Evolutionary conservation across 2,888 invertebrate genomes (phyloP), one percentile per base, ranked within the genome.

Genomic region (Melieria crassipennis): DNA sequence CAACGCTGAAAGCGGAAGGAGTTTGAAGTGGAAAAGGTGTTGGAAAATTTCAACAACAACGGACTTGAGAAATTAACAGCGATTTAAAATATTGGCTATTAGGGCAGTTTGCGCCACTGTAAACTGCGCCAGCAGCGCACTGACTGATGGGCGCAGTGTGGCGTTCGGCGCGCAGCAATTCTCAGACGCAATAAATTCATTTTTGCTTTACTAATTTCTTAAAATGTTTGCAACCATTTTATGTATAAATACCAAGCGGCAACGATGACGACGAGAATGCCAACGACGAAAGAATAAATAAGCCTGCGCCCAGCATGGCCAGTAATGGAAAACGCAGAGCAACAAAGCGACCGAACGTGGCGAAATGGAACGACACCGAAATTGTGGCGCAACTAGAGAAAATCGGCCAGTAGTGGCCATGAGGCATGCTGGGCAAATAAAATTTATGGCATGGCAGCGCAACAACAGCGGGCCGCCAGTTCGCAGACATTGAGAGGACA

Each of bases 191-290:
- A 61, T 61, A 61, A 61, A 61, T 61, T 61, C 45, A n/a, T 61
- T 61, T 61, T 61, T 43, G 46, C 45, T 61, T 61, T 61, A 11
- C 61, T 61, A 61, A 61, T 61, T 61, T 61, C 61, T 61, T 45
- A 61, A 61, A 61, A 43, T 43, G 61, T 61, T 45, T 45, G 11
- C 61, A 61, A 61, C 61, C 58, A 58, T 58, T 58, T 30, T 30
- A 58, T 16, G 16, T 10, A 16, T 58, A 58, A 58, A 58, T 58
- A 58, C 58, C 30, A 30, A 30, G 30, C 30, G 30, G 30, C 30
- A 42, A 13, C 16, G 6, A 58, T 30, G 58, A 42, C 30, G 30
- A 2, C 1, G 30, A 30, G 30, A 42, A 58, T 58, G n/a, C 58
- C n/a, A 43, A 58, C 58, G 13, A 58, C 4, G 10, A 52, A 52